Evolutionary conservation across 2,797 vertebrate species (phyloP), one percentile per base, ranked within the genome.

Genomic region (Pangasius larnaudii): DNA sequence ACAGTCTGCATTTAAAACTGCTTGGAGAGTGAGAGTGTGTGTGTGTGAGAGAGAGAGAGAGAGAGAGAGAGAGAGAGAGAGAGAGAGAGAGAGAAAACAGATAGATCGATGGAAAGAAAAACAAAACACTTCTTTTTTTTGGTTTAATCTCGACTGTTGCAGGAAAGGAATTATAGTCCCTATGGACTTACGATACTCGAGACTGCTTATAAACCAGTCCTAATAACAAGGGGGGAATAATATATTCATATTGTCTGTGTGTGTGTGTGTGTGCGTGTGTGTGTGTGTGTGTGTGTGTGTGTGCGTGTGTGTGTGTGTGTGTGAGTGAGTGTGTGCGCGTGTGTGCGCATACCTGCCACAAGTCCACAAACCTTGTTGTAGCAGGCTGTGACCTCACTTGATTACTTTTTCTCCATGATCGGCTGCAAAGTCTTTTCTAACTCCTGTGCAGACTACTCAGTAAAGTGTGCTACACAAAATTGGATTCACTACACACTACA

Each of bases 401-500:
- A 49, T 77, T 87, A 87, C 56, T 84, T 89, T 86, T 91, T 86
- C 51, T 87, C 69, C 75, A 74, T 86, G 74, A 87, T 83, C 89
- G 86, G 86, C 83, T 91, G 91, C 61, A 19, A 85, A 81, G 69
- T 87, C 87, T 86, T 89, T 84, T 84, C 22, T 74, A 53, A 72
- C 59, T 30, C 11, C 67, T 80, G 82, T 87, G 86, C 80, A 85
- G 84, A 88, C 86, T 79, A 88, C 85, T 90, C 61, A 53, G 72
- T 79, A 90, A 91, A 78, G 42, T 80, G 63, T 83, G 83, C 83
- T 49, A 61, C 79, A 84, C 51, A 90, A 51, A 67, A 53, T 91
- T 87, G 89, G 91, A 89, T 89, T 86, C 86, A 65, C n/a, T n/a
- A n/a, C 88, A 91, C 89, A 90, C 84, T 88, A 84, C 72, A 90